Conservation (phyloP, 2,797 vertebrate species). For the Naso thynnoides region DNA sequence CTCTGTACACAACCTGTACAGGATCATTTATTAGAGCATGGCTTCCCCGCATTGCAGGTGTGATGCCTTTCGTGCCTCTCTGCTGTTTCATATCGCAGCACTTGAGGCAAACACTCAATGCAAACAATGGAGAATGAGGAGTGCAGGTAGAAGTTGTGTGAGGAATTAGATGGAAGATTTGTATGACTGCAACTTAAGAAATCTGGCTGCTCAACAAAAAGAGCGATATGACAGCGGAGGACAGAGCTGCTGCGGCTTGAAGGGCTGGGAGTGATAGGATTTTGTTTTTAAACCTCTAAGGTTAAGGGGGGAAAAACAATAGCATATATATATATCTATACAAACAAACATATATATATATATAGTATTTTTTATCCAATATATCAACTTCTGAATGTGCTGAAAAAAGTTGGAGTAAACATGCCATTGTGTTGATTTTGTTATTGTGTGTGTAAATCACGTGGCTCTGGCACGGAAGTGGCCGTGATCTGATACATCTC, state of each 20-base stretch:
- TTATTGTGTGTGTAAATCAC: conserved; percentile 50
- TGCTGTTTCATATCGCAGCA: conserved; percentile 38
- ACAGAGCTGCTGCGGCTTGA: conserved; percentile 59
- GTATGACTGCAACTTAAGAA: conserved; percentile 31
- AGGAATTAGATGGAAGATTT: conserved; percentile 36
- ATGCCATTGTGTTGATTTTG: conserved; percentile 16
- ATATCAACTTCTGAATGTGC: conserved; percentile 36
- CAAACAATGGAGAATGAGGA: conserved; percentile 41
- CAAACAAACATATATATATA: too few relatives aligned
- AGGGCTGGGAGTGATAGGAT: conserved; percentile 50
- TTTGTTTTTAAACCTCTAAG: conserved; percentile 46
- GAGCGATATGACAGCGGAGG: conserved; percentile 40
- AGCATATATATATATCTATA: too few relatives aligned
- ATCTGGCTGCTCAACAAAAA: conserved; percentile 58
- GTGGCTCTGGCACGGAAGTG: conserved; percentile 37
- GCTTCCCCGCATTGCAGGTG: conserved; percentile 67
- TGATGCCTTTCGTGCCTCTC: conserved; percentile 38
- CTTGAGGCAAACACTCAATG: conserved; percentile 30
- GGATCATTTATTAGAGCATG: conserved; percentile 68
- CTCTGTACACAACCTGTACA: conserved; percentile 26
- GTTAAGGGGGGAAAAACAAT: conserved; percentile 41
- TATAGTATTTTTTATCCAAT: conserved; percentile 23
- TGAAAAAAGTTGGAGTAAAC: conserved; percentile 21
- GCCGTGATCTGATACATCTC: conserved; percentile 40
- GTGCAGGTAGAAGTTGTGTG: conserved; percentile 26